Evolutionary conservation across 2,113 vertebrate species (phyloP), one percentile per base, ranked within the genome.

Genomic region (Menidia beryllina): DNA sequence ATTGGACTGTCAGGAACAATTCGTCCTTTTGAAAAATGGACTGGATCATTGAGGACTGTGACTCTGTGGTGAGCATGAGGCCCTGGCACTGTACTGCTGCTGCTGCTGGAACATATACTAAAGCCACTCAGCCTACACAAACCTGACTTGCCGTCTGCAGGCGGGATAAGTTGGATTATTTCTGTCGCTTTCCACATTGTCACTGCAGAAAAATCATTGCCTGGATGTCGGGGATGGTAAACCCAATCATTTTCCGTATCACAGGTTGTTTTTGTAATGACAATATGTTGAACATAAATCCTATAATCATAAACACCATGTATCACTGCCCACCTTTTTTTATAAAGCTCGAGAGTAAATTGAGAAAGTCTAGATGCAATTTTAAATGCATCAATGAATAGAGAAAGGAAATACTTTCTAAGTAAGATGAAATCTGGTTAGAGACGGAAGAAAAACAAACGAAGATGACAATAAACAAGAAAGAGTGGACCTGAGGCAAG

Each of bases 11-110:
- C 95, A 93, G 72, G 85, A 88, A 90, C 64, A 89, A 89, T 86
- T 80, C 63, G 72, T 87, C 69, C 75, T 78, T 43, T 34, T 94
- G 93, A 96, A 93, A 95, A 95, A 95, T 94, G 89, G 54, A 88
- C 66, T 59, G 77, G 69, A 86, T 91, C 87, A 82, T 79, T 75
- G 77, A 91, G 93, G 92, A 93, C 83, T 53, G 83, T 79, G 92
- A 86, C 87, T 90, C 82, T 64, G 66, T 81, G 41, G 77, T 78
- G 73, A 88, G 70, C 83, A 67, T 19, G 49, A 81, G 65, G 64
- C 67, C 62, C 61, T 36, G 77, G 69, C 17, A 21, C 67, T 68
- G 70, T 38, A 59, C 50, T 58, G 64, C 65, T 77, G 74, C 79
- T 86, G 83, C 69, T 72, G 72, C 74, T 81, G 45, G 58, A n/a